phyloP scores from a whole-genome alignment of 1,140 invertebrate species.

The Caenorhabditis brenneri region DNA sequence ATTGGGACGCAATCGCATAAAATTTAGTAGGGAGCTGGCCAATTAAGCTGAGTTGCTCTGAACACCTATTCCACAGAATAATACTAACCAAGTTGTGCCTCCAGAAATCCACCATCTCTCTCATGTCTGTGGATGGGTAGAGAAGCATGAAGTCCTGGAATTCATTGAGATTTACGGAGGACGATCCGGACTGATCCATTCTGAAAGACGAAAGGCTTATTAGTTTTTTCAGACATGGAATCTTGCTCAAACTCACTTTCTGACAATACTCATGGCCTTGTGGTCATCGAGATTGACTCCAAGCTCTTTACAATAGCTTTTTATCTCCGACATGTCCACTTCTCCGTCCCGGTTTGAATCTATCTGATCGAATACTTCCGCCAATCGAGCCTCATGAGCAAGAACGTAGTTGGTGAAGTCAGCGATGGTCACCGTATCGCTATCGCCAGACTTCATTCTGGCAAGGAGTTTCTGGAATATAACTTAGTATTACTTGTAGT shows the following conservation, averaged over 20 bases:
- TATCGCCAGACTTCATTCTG: conserved; percentile 72
- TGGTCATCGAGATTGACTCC: conserved; percentile 71
- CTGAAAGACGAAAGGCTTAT: background rate
- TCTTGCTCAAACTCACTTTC: conserved; percentile 55
- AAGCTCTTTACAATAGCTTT: conserved; percentile 68
- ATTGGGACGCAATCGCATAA: no score
- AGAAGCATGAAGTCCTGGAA: conserved; percentile 93
- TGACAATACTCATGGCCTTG: conserved; percentile 71
- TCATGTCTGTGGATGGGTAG: conserved; percentile 85
- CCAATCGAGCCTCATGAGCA: conserved; percentile 72
- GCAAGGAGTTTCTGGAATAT: conserved; percentile 41
- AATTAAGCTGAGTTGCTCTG: no score
- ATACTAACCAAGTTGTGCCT: conserved; percentile 88
- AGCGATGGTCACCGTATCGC: conserved; percentile 84
- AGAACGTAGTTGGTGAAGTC: conserved; percentile 91
- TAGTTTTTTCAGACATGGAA: background rate
- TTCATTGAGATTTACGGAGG: conserved; percentile 93
- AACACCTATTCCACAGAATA: no score
- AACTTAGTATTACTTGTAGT: no score
- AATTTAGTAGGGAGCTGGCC: no score
- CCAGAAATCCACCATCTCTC: conserved; percentile 92
- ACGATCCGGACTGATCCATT: conserved; percentile 83
- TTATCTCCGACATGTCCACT: conserved; percentile 64
- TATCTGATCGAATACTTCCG: conserved; percentile 63
- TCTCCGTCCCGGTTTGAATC: conserved; percentile 64